A percentile compares a stretch with the other conserved stretches of the same genome.
Evolutionary conservation across 2,888 invertebrate species (phyloP).

Genomic region (Torymus aiolomorphi): DNA sequence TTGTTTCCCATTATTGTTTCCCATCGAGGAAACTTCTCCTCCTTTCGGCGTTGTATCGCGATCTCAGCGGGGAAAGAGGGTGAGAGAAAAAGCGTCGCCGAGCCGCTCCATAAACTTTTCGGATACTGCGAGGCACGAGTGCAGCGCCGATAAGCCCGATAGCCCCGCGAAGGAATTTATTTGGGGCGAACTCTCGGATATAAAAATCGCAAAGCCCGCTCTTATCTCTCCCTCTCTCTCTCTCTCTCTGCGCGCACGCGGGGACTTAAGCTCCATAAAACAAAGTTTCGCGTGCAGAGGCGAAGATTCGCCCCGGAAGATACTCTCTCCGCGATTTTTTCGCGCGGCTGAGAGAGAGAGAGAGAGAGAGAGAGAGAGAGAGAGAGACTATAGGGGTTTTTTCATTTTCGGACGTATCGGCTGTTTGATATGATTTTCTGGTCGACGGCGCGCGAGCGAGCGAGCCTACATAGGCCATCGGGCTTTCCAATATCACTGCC

Average conservation of each 20-base stretch:
- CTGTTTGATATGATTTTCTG: constrained; percentile 12
- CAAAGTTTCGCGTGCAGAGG: constrained; percentile 30
- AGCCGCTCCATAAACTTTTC: constrained; percentile 48
- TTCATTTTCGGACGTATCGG: no score
- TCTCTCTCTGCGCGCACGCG: neutral
- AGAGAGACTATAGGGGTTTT: no score
- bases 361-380: no score
- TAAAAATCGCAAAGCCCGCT: constrained; percentile 55
- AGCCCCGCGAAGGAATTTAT: constrained; percentile 51
- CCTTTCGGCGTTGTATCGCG: neutral
- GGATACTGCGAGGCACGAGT: constrained; percentile 28
- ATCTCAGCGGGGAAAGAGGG: constrained; percentile 8
- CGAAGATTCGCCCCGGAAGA: neutral
- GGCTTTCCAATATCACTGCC: constrained; percentile 40
- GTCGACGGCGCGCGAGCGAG: neutral
- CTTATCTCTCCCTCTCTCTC: no score
- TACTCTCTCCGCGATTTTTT: neutral
- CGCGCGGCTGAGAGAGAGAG: no score
- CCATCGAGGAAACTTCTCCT: neutral
- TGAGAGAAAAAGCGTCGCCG: neutral
- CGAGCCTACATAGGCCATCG: constrained; percentile 9
- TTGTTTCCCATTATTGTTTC: no score
- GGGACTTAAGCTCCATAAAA: constrained; percentile 44
- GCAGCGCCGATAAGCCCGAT: constrained; percentile 51
- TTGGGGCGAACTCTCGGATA: constrained; percentile 48